Base-by-base conservation (phyloP, 1,140 invertebrate species). In the Leptinotarsa undecemlineata region DNA sequence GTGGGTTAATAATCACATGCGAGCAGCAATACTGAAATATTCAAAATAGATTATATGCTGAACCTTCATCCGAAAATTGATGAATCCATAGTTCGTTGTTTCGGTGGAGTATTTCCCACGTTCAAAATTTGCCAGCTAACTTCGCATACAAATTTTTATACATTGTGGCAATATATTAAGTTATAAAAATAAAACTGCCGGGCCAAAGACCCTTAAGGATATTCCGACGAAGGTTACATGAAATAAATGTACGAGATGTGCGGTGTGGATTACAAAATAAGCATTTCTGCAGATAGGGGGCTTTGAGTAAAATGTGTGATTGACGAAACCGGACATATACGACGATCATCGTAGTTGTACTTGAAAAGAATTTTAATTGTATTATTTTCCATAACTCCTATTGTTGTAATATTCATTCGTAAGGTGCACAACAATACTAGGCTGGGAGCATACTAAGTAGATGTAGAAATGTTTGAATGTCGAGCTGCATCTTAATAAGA, bases 321-420 rank as follows among this genome's bases (percentile, higher is more conserved):
- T 77, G 73, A 77, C 74, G 63, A 77, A 72, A 77, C 73, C 76
- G 76, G 76, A 77, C 73, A 77, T 73, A 70, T 62, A 71, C 76
- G 70, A 33, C 68, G 48, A 23, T 72, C 47, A 48, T 20, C 68
- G 33, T 67, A 42, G 64, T 21, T 33, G 23, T 63, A 42, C 74
- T 64, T 74, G 74, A 42, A 51, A 48, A 66, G 74, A 74, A 78
- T 75, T 67, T 26, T 60, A 74, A 76, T 69, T 71, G 72, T 60
- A 42, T 66, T 73, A 75, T 75, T 78, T 75, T 78, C 69, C 77
- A 74, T 69, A 23, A 71, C 68, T 69, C 68, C 69, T 64, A 72
- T 77, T 75, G 74, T 78, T 75, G 72, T 78, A 78, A 78, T 78
- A 78, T 78, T 75, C 68, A 78, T 78, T 76, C 71, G 74, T 68